These are phyloP conservation scores for Phalera bucephala DNA, from an alignment of 2,888 invertebrate species.

Conservation along the genomic window DNA sequence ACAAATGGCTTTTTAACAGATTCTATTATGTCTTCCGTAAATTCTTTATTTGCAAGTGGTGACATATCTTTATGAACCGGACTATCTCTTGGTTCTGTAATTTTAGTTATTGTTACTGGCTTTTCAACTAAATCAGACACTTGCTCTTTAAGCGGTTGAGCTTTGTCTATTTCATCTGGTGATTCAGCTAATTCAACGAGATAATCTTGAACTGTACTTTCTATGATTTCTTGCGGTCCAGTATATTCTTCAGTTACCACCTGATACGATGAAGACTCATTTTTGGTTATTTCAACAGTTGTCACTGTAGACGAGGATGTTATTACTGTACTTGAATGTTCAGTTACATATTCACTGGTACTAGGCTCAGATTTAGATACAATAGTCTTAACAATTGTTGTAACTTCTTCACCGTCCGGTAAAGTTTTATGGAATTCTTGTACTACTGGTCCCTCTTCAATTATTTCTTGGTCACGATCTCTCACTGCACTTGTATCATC, in stretches of 20 bases:
- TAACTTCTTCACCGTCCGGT: slow-evolving; percentile 47
- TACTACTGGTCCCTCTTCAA: slow-evolving; percentile 21
- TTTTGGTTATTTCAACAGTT: slow-evolving; percentile 59
- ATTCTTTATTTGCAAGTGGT: slow-evolving; percentile 2
- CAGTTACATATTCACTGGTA: slow-evolving; percentile 44
- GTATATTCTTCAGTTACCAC: slow-evolving; percentile 45
- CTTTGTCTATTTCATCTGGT: slow-evolving; percentile 45
- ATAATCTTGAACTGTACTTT: slow-evolving; percentile 37
- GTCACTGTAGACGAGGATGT: slow-evolving; percentile 59
- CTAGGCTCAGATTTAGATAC: slow-evolving; percentile 48
- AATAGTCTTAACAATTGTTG: slow-evolving; percentile 46
- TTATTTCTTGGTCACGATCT: slow-evolving; percentile 7
- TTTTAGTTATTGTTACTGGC: slow-evolving; percentile 1
- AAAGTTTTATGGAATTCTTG: slow-evolving; percentile 36
- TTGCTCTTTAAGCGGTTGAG: slow-evolving; percentile 6
- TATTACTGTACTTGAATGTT: slow-evolving; percentile 54
- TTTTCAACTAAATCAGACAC: slow-evolving; percentile 10
- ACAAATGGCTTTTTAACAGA: slow-evolving; percentile 1
- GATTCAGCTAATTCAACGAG: slow-evolving; percentile 33
- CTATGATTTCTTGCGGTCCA: slow-evolving; percentile 29
- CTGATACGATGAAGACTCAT: slow-evolving; percentile 57
- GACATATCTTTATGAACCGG: slow-evolving; percentile 7
- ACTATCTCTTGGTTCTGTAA: slow-evolving; percentile 4
- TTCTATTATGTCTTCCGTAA: slow-evolving; percentile 3
- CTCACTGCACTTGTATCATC: slow-evolving; percentile 2